These are phyloP conservation scores for Microcebus tavaratra DNA, from an alignment of 2,113 vertebrate species.

Conservation along the genomic window DNA sequence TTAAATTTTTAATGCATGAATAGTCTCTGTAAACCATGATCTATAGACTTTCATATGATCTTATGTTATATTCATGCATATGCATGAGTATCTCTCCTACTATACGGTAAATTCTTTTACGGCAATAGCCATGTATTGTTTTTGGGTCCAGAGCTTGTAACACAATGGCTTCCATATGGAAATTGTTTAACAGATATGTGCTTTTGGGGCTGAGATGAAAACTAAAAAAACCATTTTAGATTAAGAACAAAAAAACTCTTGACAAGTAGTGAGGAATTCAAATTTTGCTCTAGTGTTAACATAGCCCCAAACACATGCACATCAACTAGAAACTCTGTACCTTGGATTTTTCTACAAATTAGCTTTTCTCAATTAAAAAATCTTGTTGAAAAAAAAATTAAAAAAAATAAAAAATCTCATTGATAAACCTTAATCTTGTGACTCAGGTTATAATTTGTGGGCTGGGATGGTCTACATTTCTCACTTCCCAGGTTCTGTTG, in stretches of 20 bases:
- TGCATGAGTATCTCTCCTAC: not conserved
- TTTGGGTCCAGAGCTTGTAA: not conserved
- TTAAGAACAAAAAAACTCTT: conserved; percentile 2
- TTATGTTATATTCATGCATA: not conserved
- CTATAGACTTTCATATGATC: not conserved
- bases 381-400: no score
- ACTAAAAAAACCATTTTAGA: not conserved
- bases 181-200: not conserved
- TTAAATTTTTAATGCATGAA: not conserved
- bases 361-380: not conserved
- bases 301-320: not conserved
- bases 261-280: not conserved
- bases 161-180: not conserved
- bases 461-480: not conserved
- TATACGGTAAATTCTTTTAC: not conserved
- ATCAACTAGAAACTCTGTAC: not conserved
- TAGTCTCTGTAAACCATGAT: not conserved
- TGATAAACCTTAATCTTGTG: not conserved
- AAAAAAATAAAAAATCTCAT: no score
- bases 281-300: not conserved
- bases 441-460: not conserved
- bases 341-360: not conserved
- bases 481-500: not conserved
- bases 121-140: not conserved
- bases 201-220: not conserved